Evolutionary conservation across 2,113 vertebrate species (phyloP), one percentile per base, ranked within the genome.

Genomic region (Laterallus jamaicensis): DNA sequence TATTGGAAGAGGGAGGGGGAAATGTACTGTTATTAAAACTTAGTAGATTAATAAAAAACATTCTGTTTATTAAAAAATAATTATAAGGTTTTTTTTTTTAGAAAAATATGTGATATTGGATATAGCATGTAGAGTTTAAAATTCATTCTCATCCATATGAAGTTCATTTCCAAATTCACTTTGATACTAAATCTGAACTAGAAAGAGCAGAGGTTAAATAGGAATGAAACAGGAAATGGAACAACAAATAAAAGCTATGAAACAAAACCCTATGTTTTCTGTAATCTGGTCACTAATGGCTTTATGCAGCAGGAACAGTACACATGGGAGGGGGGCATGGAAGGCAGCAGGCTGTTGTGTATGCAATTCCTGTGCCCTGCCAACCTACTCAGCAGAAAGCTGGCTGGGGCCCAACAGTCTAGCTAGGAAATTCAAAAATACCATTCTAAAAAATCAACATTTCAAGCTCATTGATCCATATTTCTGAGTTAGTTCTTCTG

Each of bases 181-280:
- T 96, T 94, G 91, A 95, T 86, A 86, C 52, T 73, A 83, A 24
- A 55, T 93, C 93, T 96, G 71, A 93, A 70, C 58, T 85, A 94
- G 86, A 90, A 91, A 86, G 68, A 86, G 63, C 85, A 95, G 90
- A 96, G 90, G 87, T 95, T 97, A 97, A 97, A 91, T 86, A 92
- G 88, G 63, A 93, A 97, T 86, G 80, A 80, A 95, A 94, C 85
- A 96, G 96, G 95, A 97, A 97, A 97, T 96, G 92, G 95, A 97
- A 97, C 90, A 95, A 97, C 91, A 96, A 97, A 96, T 97, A 95
- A 95, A 97, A 97, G 25, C 64, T 93, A 85, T 85, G 74, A 95
- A 94, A 93, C 58, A 93, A 97, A 95, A 24, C 63, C 71, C 86
- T 91, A 15, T 63, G 40, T 81, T 87, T 84, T 86, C 54, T 92